A percentile compares a stretch with the other conserved stretches of the same genome.
phyloP scores from a whole-genome alignment of 2,888 invertebrate species.

The Onthophagus sagittarius region DNA sequence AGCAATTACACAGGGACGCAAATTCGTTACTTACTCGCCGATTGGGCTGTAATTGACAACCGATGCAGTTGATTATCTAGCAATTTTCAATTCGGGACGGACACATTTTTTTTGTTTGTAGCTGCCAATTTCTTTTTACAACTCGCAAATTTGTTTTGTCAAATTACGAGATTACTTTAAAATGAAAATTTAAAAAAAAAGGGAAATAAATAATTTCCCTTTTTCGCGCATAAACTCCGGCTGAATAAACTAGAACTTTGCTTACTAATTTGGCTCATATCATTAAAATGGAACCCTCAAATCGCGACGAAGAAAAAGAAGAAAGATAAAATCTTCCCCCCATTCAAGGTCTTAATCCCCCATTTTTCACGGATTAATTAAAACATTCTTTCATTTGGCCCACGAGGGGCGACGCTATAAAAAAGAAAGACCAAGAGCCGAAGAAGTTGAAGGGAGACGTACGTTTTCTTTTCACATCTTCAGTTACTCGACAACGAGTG shows the following conservation, averaged over 20 bases:
- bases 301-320: neutral
- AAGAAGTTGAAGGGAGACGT: neutral
- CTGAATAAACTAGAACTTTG: neutral
- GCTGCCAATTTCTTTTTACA: neutral
- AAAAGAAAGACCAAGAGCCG: too few species aligned
- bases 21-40: slow-evolving; percentile 10
- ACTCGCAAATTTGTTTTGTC: neutral
- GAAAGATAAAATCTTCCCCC: neutral
- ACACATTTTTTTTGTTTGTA: neutral
- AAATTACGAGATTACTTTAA: neutral
- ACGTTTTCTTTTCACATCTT: neutral
- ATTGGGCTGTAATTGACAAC: slow-evolving; percentile 6
- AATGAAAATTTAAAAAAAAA: neutral
- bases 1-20: slow-evolving; percentile 5
- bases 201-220: neutral
- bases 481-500: neutral
- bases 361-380: neutral
- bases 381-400: neutral
- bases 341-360: neutral
- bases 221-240: neutral
- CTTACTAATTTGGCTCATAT: neutral
- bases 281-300: neutral
- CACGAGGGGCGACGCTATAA: neutral
- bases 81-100: neutral
- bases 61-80: slow-evolving; percentile 10